Conservation (phyloP, 2,888 invertebrate genomes). For the Cheilosia impressa region DNA sequence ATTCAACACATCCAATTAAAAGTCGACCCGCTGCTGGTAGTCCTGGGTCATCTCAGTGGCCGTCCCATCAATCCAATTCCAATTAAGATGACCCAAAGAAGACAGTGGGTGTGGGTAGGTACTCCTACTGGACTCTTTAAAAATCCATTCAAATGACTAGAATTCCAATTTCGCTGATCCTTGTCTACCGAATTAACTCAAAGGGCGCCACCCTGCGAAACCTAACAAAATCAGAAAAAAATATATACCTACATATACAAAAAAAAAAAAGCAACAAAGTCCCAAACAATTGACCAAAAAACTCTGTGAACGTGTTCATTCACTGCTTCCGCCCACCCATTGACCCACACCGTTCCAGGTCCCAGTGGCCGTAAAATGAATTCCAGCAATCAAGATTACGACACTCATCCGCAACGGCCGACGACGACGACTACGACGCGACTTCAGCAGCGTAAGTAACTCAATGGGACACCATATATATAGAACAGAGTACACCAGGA, state of each 20-base stretch:
- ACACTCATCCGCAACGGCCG: constrained; percentile 60
- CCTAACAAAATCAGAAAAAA: constrained; percentile 21
- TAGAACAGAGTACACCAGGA: background rate
- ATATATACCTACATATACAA: background rate
- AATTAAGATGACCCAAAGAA: constrained; percentile 45
- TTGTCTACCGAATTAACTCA: constrained; percentile 65
- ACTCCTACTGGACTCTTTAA: constrained; percentile 43
- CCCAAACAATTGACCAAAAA: constrained; percentile 42
- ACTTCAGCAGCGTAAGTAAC: constrained; percentile 55
- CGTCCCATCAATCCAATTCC: constrained; percentile 44
- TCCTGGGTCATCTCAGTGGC: background rate
- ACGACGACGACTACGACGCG: constrained; percentile 29
- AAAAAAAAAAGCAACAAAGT: constrained; percentile 32
- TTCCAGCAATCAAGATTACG: constrained; percentile 74
- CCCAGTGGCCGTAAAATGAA: constrained; percentile 66
- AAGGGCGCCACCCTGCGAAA: constrained; percentile 36
- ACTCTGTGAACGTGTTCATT: constrained; percentile 52
- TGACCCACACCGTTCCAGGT: constrained; percentile 1
- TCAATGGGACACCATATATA: background rate
- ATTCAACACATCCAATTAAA: constrained; percentile 27
- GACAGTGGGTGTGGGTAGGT: background rate
- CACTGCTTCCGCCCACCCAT: constrained; percentile 28
- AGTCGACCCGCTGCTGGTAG: constrained; percentile 8
- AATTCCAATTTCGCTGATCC: constrained; percentile 59
- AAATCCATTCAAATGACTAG: constrained; percentile 51